phyloP scores from a whole-genome alignment of 2,888 invertebrate genomes.

The Anoncus sp. region DNA sequence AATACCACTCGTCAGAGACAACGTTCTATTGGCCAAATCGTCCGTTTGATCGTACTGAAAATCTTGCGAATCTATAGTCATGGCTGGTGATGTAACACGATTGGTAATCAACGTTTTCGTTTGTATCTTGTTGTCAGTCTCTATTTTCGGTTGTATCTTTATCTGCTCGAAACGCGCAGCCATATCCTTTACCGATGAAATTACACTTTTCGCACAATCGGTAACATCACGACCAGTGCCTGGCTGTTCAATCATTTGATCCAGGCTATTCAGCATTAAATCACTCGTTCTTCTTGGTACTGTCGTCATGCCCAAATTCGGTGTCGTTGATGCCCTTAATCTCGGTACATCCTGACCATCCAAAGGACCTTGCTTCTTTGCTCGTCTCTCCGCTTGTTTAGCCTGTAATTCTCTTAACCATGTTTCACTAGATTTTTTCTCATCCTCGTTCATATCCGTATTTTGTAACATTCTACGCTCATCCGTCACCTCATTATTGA shows the following conservation, averaged over 20 bases:
- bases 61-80: slow-evolving; percentile 64
- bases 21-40: slow-evolving; percentile 42
- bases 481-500: slow-evolving; percentile 73
- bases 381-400: slow-evolving; percentile 88
- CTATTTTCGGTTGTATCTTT: slow-evolving; percentile 78
- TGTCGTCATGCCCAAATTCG: slow-evolving; percentile 70
- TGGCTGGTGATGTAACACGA: slow-evolving; percentile 64
- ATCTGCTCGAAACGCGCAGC: slow-evolving; percentile 92
- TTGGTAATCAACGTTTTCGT: slow-evolving; percentile 55
- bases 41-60: slow-evolving; percentile 38
- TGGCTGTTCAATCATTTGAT: slow-evolving; percentile 66
- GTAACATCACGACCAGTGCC: slow-evolving; percentile 74
- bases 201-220: slow-evolving; percentile 75
- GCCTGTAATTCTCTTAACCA: slow-evolving; percentile 93
- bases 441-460: slow-evolving; percentile 70
- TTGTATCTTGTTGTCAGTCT: slow-evolving; percentile 73
- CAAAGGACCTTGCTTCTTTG: slow-evolving; percentile 82
- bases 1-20: slow-evolving; percentile 54
- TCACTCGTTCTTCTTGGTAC: slow-evolving; percentile 78
- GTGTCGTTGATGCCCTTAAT: slow-evolving; percentile 63
- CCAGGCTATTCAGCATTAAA: slow-evolving; percentile 77
- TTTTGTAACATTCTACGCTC: slow-evolving; percentile 71
- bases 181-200: slow-evolving; percentile 88
- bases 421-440: slow-evolving; percentile 84
- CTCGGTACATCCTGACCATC: slow-evolving; percentile 81